Conservation (phyloP, 2,113 vertebrate species). For the Cololabis saira region DNA sequence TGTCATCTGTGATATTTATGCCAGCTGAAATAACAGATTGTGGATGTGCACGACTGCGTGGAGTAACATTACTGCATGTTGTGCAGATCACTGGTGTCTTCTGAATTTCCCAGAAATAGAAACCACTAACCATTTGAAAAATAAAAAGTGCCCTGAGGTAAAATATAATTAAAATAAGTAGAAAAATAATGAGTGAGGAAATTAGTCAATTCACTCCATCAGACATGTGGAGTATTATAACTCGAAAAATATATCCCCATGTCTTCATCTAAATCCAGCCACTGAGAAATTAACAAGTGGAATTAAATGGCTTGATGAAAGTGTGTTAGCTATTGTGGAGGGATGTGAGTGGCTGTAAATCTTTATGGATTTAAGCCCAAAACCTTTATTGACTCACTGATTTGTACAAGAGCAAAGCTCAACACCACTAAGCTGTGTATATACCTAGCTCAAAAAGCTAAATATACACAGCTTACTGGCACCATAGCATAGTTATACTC, state of each 20-base stretch:
- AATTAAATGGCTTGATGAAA: not conserved
- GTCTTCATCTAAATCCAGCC: not conserved
- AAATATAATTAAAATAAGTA: too few species aligned
- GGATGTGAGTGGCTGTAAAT: slow-evolving; percentile 6
- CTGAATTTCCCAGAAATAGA: slow-evolving; percentile 1
- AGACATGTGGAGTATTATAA: too few species aligned
- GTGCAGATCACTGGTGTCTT: slow-evolving; percentile 37
- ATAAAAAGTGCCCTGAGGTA: not conserved
- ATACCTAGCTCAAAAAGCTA: slow-evolving; percentile 20
- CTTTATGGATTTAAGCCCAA: slow-evolving; percentile 4
- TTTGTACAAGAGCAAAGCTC: slow-evolving; percentile 29
- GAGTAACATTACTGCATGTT: slow-evolving; percentile 39
- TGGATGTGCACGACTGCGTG: not conserved
- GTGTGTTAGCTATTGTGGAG: not conserved
- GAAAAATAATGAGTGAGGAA: not conserved
- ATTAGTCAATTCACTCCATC: not conserved
- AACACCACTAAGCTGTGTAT: slow-evolving; percentile 28
- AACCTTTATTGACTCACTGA: slow-evolving; percentile 18
- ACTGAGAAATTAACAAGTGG: not conserved
- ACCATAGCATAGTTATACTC: slow-evolving; percentile 40
- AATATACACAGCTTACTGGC: slow-evolving; percentile 44
- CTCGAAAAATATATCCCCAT: too few species aligned
- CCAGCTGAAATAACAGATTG: slow-evolving; percentile 1
- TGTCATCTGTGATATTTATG: slow-evolving; percentile 21
- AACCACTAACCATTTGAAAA: not conserved